Conservation (phyloP, 92 coral and sea anemone genomes). For the Nematostella vectensis region DNA sequence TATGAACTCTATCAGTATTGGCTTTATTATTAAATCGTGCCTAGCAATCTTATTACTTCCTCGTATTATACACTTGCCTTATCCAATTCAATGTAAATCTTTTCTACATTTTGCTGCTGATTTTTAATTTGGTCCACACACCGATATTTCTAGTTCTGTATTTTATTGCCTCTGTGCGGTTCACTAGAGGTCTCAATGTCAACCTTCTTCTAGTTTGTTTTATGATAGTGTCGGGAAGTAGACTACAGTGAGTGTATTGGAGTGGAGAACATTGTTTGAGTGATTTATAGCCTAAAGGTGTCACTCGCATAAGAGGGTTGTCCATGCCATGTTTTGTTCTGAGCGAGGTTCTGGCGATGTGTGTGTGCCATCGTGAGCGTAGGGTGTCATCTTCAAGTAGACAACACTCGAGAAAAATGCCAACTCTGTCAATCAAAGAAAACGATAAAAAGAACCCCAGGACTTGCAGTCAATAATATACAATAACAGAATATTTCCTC, state of each 20-base stretch:
- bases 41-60: too few species aligned
- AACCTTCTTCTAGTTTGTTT: background rate
- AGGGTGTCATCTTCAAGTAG: slow-evolving; percentile 11
- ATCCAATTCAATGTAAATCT: too few species aligned
- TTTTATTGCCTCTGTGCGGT: too few species aligned
- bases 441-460: slow-evolving; percentile 9
- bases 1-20: too few species aligned
- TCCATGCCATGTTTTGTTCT: too few species aligned
- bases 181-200: slow-evolving; percentile 5
- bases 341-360: background rate
- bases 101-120: too few species aligned
- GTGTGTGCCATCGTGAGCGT: background rate
- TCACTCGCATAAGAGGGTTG: too few species aligned
- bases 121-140: too few species aligned
- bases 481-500: too few species aligned
- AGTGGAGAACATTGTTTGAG: background rate
- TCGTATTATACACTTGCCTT: too few species aligned
- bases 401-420: slow-evolving; percentile 3
- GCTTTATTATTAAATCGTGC: too few species aligned
- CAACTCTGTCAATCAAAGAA: slow-evolving; percentile 3
- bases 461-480: background rate
- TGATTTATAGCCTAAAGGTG: slow-evolving; percentile 3
- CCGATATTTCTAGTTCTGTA: too few species aligned
- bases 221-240: slow-evolving; percentile 1
- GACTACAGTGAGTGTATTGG: background rate